Percentiles rank a stretch among this genome's conserved stretches.
These are phyloP conservation scores for Serinus canaria DNA, from an alignment of 2,113 vertebrate genomes.

Conservation along the genomic window DNA sequence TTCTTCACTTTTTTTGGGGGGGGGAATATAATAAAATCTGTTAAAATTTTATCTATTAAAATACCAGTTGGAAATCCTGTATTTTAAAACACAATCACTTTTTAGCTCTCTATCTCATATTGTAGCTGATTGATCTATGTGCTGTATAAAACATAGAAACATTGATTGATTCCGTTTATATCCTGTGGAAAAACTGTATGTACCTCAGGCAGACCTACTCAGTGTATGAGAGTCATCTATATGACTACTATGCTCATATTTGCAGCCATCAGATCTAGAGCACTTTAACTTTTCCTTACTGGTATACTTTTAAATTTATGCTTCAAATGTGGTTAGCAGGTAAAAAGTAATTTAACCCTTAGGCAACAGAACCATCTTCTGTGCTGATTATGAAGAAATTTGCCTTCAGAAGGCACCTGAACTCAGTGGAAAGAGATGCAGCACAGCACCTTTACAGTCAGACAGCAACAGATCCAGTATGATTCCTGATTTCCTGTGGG, in stretches of 20 bases:
- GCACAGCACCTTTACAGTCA: not conserved
- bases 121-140: not conserved
- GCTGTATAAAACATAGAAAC: not conserved
- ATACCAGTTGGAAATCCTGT: not conserved
- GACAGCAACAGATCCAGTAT: not conserved
- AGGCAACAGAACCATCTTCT: not conserved
- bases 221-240: not conserved
- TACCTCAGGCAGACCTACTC: not conserved
- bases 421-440: not conserved
- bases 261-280: not conserved
- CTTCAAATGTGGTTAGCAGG: not conserved
- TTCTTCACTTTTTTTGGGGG: not conserved
- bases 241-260: not conserved
- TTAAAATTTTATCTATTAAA: not conserved
- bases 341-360: not conserved
- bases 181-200: not conserved
- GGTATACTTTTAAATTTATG: not conserved
- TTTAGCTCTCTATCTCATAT: not conserved
- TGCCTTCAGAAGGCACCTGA: not conserved
- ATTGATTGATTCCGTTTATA: not conserved
- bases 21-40: not conserved
- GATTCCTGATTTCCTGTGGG: not conserved
- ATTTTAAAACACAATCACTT: conserved; percentile 30
- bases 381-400: not conserved
- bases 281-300: not conserved